Base-by-base conservation (phyloP, 1,140 invertebrate genomes). In the Amphibalanus amphitrite region DNA sequence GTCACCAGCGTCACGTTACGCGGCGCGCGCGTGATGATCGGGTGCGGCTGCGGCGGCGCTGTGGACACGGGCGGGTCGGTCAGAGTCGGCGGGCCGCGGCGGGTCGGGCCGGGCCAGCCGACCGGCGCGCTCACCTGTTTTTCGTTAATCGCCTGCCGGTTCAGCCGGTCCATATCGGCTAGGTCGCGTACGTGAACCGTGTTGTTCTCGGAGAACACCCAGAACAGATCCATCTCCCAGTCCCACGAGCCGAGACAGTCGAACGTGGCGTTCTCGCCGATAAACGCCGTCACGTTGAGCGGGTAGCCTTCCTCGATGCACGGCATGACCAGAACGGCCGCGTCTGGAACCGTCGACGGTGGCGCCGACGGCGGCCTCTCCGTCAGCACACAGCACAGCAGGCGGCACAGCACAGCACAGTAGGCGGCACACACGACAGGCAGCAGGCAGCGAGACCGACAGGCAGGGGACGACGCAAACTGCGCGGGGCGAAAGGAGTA, bases 11-110 rank as follows among this genome's bases (percentile, higher is more conserved):
- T 75, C 28, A 65, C 59, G 71, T 75, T 75, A 38, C 68, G 67
- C 71, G 74, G 72, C 69, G 70, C 71, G 69, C 72, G 73, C 72
- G 74, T 75, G 69, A 75, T 72, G 70, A 74, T 74, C n/a, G 74
- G 74, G 10, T 59, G 26, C 74, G 73, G 72, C 73, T 74, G 28
- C 73, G 72, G 28, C 74, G 72, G 47, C 72, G 73, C 70, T 75
- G 73, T 74, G 73, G 26, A 69, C 29, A 64, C 28, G n/a, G n/a
- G n/a, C 69, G 25, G 30, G 68, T 15, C 47, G 17, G 15, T 17
- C 70, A 15, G 28, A 20, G 29, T 71, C 28, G 28, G 30, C 38
- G 38, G 38, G 69, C 15, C 3, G 29, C 64, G 67, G 59, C 28
- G 17, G 38, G 10, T 29, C 28, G 15, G 67, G 67, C 15, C 0